Percentiles rank a stretch among this genome's conserved stretches.
These are phyloP conservation scores for Asobara japonica DNA, from an alignment of 1,140 invertebrate species.

Conservation along the genomic window DNA sequence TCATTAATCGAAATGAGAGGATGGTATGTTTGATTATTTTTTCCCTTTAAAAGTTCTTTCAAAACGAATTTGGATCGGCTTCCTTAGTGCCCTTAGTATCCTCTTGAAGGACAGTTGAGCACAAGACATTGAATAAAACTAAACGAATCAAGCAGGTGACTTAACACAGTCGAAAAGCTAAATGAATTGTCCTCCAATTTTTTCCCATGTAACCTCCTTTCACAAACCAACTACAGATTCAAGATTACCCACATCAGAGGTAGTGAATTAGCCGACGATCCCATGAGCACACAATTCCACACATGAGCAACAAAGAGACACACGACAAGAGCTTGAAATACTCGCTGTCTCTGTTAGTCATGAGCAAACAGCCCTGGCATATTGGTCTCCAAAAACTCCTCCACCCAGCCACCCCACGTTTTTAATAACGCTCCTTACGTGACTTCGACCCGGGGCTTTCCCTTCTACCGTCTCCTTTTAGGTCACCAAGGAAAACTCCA, in stretches of 20 bases:
- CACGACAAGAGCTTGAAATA: constrained; percentile 7
- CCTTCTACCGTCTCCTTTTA: constrained; percentile 20
- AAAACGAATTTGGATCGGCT: no score
- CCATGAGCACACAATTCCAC: constrained; percentile 10
- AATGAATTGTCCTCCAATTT: no score
- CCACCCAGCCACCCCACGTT: constrained; percentile 44
- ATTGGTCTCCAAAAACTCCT: constrained; percentile 50
- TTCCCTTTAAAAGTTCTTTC: no score
- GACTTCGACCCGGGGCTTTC: constrained; percentile 37
- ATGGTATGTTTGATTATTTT: no score
- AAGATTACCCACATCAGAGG: constrained; percentile 39
- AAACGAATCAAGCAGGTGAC: no score
- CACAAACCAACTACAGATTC: constrained; percentile 44
- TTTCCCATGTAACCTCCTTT: no score
- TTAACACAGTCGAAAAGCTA: no score
- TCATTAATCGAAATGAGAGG: no score
- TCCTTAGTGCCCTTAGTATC: no score
- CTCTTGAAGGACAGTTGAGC: no score
- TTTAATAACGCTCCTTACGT: constrained; percentile 55
- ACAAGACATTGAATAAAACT: no score
- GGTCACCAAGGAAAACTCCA: constrained; percentile 23
- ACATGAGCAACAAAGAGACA: constrained; percentile 12
- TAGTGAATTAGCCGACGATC: constrained; percentile 21
- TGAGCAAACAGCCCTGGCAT: constrained; percentile 44
- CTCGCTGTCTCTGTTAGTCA: constrained; percentile 8